Percentiles rank a stretch among this genome's conserved stretches.
Conservation (phyloP, 2,888 invertebrate genomes). For the Rotaria macrura region DNA sequence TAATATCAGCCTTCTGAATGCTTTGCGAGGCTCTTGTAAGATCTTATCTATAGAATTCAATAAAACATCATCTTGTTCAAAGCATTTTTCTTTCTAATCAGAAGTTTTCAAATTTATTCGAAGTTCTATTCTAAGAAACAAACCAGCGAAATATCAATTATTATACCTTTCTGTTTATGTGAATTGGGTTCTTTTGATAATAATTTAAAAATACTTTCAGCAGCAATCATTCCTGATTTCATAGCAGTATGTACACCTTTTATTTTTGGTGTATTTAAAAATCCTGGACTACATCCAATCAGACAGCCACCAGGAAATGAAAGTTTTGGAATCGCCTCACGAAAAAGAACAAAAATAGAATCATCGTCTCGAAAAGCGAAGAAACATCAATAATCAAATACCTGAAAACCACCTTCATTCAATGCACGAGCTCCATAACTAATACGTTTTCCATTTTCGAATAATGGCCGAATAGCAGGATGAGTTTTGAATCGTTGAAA, state of each 20-base stretch:
- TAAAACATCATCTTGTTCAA: too few relatives aligned
- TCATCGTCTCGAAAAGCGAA: slow-evolving; percentile 54
- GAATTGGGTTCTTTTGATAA: slow-evolving; percentile 54
- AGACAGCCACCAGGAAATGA: slow-evolving; percentile 88
- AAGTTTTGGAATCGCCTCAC: slow-evolving; percentile 61
- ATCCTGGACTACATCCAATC: slow-evolving; percentile 84
- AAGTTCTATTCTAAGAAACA: too few relatives aligned
- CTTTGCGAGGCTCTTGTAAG: too few relatives aligned
- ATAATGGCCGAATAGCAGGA: slow-evolving; percentile 68
- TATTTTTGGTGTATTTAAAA: slow-evolving; percentile 88
- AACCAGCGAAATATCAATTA: too few relatives aligned
- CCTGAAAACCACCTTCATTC: slow-evolving; percentile 68
- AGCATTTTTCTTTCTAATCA: too few relatives aligned
- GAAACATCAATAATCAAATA: not conserved
- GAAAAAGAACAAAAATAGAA: slow-evolving; percentile 35
- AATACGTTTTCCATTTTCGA: slow-evolving; percentile 67
- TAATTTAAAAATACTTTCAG: slow-evolving; percentile 76
- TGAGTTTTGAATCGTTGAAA: slow-evolving; percentile 91
- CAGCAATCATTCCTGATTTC: slow-evolving; percentile 94
- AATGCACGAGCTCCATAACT: slow-evolving; percentile 91
- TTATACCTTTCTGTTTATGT: slow-evolving; percentile 31
- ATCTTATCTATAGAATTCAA: too few relatives aligned
- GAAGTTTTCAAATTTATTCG: too few relatives aligned
- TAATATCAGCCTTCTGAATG: too few relatives aligned
- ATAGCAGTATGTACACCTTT: slow-evolving; percentile 89